These are phyloP conservation scores for Wasmannia auropunctata DNA, from an alignment of 1,140 invertebrate genomes.

Conservation along the genomic window DNA sequence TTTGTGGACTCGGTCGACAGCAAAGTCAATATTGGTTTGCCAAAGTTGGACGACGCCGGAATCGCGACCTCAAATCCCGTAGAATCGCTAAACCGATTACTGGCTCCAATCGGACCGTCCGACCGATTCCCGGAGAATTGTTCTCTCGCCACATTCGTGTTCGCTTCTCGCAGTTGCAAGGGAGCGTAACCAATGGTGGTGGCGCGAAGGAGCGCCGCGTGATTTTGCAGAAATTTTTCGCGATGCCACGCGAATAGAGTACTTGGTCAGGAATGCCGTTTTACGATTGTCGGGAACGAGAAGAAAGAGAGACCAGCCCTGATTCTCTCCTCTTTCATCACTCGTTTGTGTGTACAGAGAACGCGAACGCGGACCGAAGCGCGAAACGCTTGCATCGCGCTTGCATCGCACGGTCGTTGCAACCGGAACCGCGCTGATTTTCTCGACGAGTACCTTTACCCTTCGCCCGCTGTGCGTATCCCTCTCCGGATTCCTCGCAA, in stretches of 20 bases:
- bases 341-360: conserved; percentile 5
- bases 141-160: background rate
- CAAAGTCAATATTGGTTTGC: conserved; percentile 16
- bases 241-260: conserved; percentile 27
- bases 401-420: conserved; percentile 44
- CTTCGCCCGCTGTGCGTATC: conserved; percentile 1
- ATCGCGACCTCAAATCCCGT: background rate
- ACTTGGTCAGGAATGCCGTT: conserved; percentile 54
- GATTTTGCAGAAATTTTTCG: conserved; percentile 62
- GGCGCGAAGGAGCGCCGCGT: background rate
- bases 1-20: background rate
- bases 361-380: background rate
- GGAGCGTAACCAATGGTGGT: background rate
- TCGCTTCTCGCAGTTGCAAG: background rate
- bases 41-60: background rate
- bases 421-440: conserved; percentile 66
- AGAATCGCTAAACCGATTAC: background rate
- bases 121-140: conserved; percentile 12
- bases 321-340: conserved; percentile 25
- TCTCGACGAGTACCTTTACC: conserved; percentile 22
- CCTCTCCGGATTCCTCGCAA: conserved; percentile 3
- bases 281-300: conserved; percentile 54
- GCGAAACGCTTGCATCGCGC: conserved; percentile 11
- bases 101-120: background rate
- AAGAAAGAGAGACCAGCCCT: background rate